A percentile compares a stretch with the other conserved stretches of the same genome.
These are phyloP conservation scores for Clamator glandarius DNA, from an alignment of 2,797 vertebrate genomes.

Conservation along the genomic window DNA sequence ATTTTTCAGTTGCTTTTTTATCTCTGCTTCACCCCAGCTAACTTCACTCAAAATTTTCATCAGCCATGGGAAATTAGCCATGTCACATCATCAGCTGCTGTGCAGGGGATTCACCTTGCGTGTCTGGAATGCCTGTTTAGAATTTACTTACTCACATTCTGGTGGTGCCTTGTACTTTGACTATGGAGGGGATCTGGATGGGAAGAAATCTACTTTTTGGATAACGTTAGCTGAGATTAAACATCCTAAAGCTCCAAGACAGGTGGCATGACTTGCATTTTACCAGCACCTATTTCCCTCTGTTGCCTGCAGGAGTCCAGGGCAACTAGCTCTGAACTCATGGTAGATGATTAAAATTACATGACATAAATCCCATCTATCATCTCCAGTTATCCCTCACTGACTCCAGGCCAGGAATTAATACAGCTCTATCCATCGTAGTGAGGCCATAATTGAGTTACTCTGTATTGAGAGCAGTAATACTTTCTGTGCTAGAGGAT, in stretches of 20 bases:
- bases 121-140: not conserved
- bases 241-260: not conserved
- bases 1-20: not conserved
- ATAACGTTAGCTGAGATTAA: not conserved
- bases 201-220: not conserved
- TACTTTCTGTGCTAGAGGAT: constrained; percentile 52
- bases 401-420: constrained; percentile 44
- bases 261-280: not conserved
- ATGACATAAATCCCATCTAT: constrained; percentile 11
- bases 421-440: constrained; percentile 10
- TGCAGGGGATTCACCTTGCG: not conserved
- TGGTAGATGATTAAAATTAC: not conserved
- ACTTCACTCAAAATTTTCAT: not conserved
- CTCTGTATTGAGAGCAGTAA: constrained; percentile 34
- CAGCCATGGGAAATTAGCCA: not conserved
- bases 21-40: not conserved
- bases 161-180: not conserved
- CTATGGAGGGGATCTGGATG: not conserved
- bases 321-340: not conserved
- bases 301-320: not conserved
- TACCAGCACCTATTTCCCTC: not conserved
- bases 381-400: constrained; percentile 21
- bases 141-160: not conserved
- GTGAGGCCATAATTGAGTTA: constrained; percentile 42
- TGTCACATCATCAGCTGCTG: not conserved